Conservation (phyloP, 2,797 vertebrate species). For the Bufotes viridis region DNA sequence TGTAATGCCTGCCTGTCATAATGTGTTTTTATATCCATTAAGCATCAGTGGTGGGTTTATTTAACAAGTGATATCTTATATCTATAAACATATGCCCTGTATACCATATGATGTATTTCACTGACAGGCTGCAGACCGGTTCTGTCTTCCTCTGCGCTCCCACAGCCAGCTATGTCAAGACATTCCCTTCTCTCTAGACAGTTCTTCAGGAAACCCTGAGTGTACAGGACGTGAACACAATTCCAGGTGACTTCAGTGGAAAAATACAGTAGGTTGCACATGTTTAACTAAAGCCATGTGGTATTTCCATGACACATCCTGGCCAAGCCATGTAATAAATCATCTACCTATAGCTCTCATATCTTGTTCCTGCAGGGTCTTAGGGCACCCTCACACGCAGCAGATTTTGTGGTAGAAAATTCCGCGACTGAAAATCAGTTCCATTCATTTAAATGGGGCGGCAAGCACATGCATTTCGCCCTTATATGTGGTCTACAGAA, state of each 20-base stretch:
- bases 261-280: slow-evolving; percentile 42
- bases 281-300: slow-evolving; percentile 39
- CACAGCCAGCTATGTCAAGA: background rate
- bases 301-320: slow-evolving; percentile 30
- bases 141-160: background rate
- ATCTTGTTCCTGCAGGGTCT: background rate
- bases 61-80: background rate
- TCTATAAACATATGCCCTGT: background rate
- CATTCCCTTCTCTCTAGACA: background rate
- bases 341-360: slow-evolving; percentile 3
- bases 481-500: no score
- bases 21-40: background rate
- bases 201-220: slow-evolving; percentile 1
- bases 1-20: background rate
- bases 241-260: slow-evolving; percentile 44
- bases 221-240: background rate
- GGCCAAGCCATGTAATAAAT: background rate
- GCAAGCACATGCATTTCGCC: no score
- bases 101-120: background rate
- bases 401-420: no score
- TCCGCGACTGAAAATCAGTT: no score
- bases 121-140: background rate
- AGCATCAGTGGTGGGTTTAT: background rate
- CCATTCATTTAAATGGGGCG: no score
- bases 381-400: no score